A percentile compares a stretch with the other conserved stretches of the same genome.
phyloP scores from a whole-genome alignment of 2,888 invertebrate species.

The Liodrosophila aerea region DNA sequence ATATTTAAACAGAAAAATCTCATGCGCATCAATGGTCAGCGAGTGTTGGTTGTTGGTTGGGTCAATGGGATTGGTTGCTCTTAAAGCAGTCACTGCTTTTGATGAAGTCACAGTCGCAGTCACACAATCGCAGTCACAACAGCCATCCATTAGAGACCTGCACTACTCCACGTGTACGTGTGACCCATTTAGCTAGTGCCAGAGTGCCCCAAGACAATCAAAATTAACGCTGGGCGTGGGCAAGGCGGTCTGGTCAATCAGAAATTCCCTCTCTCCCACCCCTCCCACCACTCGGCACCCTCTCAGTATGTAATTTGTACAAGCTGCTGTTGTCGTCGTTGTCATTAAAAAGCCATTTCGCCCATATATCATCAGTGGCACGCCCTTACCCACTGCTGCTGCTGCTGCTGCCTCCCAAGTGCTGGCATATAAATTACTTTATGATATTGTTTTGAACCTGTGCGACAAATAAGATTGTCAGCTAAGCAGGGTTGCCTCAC shows the following conservation, averaged over 20 bases:
- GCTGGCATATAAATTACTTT: slow-evolving; percentile 77
- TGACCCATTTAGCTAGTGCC: slow-evolving; percentile 79
- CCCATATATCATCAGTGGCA: slow-evolving; percentile 74
- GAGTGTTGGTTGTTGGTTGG: slow-evolving; percentile 4
- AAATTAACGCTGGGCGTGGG: slow-evolving; percentile 64
- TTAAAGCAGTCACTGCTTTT: slow-evolving; percentile 56
- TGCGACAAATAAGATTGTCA: slow-evolving; percentile 77
- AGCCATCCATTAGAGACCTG: slow-evolving; percentile 46
- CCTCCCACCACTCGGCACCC: background rate
- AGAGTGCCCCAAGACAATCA: slow-evolving; percentile 66
- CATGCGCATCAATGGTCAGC: slow-evolving; percentile 24
- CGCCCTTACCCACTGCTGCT: slow-evolving; percentile 37
- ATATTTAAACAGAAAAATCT: slow-evolving; percentile 67
- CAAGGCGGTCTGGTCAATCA: slow-evolving; percentile 64
- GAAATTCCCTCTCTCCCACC: slow-evolving; percentile 19
- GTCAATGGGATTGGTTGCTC: slow-evolving; percentile 22
- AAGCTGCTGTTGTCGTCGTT: slow-evolving; percentile 82
- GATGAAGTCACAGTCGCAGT: slow-evolving; percentile 60
- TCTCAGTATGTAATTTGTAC: slow-evolving; percentile 68
- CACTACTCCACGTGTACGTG: slow-evolving; percentile 51
- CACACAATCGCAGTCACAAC: slow-evolving; percentile 52
- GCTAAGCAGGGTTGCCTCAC: slow-evolving; percentile 16
- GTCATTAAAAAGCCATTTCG: slow-evolving; percentile 82
- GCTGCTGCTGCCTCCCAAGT: slow-evolving; percentile 41
- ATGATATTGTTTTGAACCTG: slow-evolving; percentile 79